Evolutionary conservation across 2,888 invertebrate species (phyloP), one percentile per base, ranked within the genome.

Genomic region (Synanthedon andrenaeformis): DNA sequence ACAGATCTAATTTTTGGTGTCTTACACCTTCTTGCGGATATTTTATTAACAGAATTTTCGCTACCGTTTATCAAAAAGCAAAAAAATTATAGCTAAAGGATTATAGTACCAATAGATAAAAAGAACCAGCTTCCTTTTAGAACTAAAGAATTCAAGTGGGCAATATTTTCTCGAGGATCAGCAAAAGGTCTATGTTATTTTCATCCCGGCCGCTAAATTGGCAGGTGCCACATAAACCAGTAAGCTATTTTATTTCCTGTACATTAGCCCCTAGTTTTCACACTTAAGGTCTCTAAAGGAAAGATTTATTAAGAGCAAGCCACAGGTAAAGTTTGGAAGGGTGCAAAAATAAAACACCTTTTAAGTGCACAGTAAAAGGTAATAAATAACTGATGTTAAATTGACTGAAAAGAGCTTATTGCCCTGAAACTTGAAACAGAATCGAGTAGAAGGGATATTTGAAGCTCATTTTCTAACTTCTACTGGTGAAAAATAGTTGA

Each of bases 331-430:
- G 23, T 51, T 42, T 53, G 52, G 53, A 54, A 52, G 54, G 51
- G 52, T 51, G 49, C 52, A 59, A 57, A 55, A 59, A 54, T 59
- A 58, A 58, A 59, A 55, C 56, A 55, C 56, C 54, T 56, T 60
- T 58, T 53, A 75, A 80, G 77, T 77, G 75, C 67, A 72, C 73
- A 70, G 72, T 75, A 76, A 82, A 79, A 76, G 75, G 79, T 72
- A 79, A 82, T 83, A 82, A 82, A 82, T 82, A 80, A 74, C 79
- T 70, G 69, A 79, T 78, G 82, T 82, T 84, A 82, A 84, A 84
- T 84, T 84, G 82, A 81, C 78, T 82, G 83, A 63, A 74, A 77
- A 81, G 75, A 76, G 72, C 76, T 82, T 81, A 83, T 78, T 76
- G 77, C 64, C 73, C 76, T 67, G 74, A 72, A 81, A 75, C 69